These are phyloP conservation scores for Bostrychus sinensis DNA, from an alignment of 2,113 vertebrate species.

Conservation along the genomic window DNA sequence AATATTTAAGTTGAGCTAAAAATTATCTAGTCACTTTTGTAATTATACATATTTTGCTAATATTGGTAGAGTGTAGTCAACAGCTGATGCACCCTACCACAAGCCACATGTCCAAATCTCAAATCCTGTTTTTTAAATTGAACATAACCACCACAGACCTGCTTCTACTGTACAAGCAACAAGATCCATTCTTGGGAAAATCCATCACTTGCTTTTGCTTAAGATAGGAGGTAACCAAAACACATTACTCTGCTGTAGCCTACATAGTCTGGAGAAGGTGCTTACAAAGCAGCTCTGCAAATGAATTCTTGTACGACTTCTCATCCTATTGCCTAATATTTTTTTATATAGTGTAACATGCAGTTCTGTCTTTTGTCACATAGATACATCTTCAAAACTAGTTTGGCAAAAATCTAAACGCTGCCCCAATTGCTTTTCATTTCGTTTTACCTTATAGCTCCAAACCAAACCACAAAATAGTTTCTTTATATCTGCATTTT, in stretches of 20 bases:
- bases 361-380: no score
- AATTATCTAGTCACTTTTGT: no score
- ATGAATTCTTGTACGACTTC: conserved; percentile 45
- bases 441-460: background rate
- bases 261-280: conserved; percentile 44
- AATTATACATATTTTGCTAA: no score
- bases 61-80: background rate
- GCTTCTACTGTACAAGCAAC: background rate
- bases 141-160: background rate
- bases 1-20: no score
- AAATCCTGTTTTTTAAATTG: background rate
- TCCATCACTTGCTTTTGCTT: conserved; percentile 35
- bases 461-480: conserved; percentile 6
- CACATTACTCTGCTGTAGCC: conserved; percentile 56
- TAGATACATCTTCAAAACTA: no score
- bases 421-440: background rate
- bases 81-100: background rate
- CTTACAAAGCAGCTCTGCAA: conserved; percentile 48
- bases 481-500: background rate
- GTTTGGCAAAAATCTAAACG: background rate
- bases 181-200: conserved; percentile 1
- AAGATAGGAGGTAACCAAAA: conserved; percentile 48
- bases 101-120: background rate
- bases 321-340: conserved; percentile 27
- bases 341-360: no score